These are phyloP conservation scores for Leptoclinus maculatus DNA, from an alignment of 2,797 vertebrate species.

Conservation along the genomic window DNA sequence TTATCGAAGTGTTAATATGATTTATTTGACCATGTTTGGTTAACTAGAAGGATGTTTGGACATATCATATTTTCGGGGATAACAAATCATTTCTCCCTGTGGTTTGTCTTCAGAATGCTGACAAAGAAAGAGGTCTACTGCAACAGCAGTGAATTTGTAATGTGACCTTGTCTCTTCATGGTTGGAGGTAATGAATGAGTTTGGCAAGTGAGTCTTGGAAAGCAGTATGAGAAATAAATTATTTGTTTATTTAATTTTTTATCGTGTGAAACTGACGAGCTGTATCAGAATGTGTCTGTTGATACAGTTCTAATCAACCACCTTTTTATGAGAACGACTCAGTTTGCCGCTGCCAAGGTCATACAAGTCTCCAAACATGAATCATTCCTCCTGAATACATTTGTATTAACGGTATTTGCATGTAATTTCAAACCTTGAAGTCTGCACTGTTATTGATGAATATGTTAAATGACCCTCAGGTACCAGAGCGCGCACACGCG, in stretches of 20 bases:
- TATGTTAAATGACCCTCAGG: constrained; percentile 63
- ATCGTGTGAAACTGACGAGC: constrained; percentile 40
- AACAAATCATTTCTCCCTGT: constrained; percentile 34
- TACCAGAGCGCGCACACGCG: background rate
- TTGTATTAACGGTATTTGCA: constrained; percentile 63
- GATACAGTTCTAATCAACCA: constrained; percentile 37
- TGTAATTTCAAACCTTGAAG: constrained; percentile 61
- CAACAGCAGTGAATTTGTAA: constrained; percentile 45
- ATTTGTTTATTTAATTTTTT: constrained; percentile 26
- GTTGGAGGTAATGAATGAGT: constrained; percentile 59
- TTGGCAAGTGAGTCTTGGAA: constrained; percentile 47
- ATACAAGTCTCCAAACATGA: constrained; percentile 45
- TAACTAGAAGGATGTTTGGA: constrained; percentile 29
- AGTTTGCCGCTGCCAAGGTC: constrained; percentile 48
- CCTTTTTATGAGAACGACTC: constrained; percentile 9
- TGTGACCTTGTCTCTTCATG: constrained; percentile 61
- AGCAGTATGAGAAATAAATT: constrained; percentile 48
- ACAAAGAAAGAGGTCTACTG: constrained; percentile 28
- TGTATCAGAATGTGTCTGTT: background rate
- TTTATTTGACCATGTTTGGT: constrained; percentile 27
- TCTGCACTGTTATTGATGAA: constrained; percentile 68
- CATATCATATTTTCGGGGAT: constrained; percentile 21
- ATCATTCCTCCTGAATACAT: constrained; percentile 40
- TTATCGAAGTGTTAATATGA: background rate
- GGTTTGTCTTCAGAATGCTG: constrained; percentile 47